phyloP scores from a whole-genome alignment of 2,113 vertebrate genomes.

The Gambusia holbrooki region DNA sequence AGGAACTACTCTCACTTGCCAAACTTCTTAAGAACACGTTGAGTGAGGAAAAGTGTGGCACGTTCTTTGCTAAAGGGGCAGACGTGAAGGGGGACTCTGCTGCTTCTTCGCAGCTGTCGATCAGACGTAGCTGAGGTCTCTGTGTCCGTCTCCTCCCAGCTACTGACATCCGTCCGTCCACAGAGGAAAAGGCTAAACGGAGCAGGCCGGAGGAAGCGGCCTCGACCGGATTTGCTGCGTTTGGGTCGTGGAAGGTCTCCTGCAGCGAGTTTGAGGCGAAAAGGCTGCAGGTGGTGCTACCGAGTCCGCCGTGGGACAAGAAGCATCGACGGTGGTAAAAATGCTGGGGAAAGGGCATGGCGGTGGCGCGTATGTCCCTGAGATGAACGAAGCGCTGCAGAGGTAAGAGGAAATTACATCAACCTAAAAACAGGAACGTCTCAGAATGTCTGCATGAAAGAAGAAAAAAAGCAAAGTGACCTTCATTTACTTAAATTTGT shows the following conservation, averaged over 20 bases:
- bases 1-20: slow-evolving; percentile 30
- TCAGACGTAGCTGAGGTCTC: slow-evolving; percentile 49
- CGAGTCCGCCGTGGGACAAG: slow-evolving; percentile 54
- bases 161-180: slow-evolving; percentile 33
- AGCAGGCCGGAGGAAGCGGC: slow-evolving; percentile 49
- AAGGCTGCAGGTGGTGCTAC: slow-evolving; percentile 65
- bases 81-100: slow-evolving; percentile 28
- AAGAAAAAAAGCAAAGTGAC: background rate
- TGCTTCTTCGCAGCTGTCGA: slow-evolving; percentile 66
- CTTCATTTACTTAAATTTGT: background rate
- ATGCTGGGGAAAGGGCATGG: slow-evolving; percentile 70
- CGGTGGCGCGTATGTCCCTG: slow-evolving; percentile 48
- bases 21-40: slow-evolving; percentile 10
- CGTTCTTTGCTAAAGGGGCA: background rate
- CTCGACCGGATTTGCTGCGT: slow-evolving; percentile 55
- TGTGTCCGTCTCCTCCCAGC: slow-evolving; percentile 35
- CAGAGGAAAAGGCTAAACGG: slow-evolving; percentile 32
- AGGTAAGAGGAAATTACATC: slow-evolving; percentile 68
- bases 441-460: background rate
- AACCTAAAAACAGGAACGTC: background rate
- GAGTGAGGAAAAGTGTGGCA: slow-evolving; percentile 22
- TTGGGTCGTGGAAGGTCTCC: slow-evolving; percentile 45
- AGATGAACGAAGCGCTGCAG: slow-evolving; percentile 54
- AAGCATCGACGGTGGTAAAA: slow-evolving; percentile 53
- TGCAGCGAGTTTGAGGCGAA: slow-evolving; percentile 25